Evolutionary conservation across 1,140 invertebrate genomes (phyloP).

Genomic region (Cepaea nemoralis): DNA sequence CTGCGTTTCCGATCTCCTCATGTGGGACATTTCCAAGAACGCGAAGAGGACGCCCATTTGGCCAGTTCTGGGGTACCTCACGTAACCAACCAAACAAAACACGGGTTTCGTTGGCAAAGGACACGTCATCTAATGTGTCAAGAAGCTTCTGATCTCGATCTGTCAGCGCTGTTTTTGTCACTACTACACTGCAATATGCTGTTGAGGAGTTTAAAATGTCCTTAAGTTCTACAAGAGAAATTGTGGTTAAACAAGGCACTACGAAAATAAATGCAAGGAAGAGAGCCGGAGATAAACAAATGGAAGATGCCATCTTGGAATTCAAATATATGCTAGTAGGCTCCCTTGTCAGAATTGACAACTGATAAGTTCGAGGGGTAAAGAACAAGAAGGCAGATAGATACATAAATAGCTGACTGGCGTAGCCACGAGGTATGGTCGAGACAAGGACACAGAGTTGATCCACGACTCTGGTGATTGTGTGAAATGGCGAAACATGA

Average conservation of each 20-base stretch:
- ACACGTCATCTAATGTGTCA: conserved; percentile 31
- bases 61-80: conserved; percentile 47
- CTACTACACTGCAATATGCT: conserved; percentile 31
- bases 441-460: no score
- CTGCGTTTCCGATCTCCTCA: neutral
- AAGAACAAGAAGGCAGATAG: no score
- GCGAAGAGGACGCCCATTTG: conserved; percentile 45
- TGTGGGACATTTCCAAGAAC: neutral
- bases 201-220: conserved; percentile 22
- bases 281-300: no score
- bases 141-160: conserved; percentile 1
- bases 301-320: no score
- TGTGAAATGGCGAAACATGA: no score
- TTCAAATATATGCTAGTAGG: no score
- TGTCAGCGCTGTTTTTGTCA: conserved; percentile 24
- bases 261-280: no score
- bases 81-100: conserved; percentile 45
- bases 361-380: no score
- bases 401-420: no score
- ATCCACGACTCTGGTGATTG: no score
- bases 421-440: no score
- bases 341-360: no score
- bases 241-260: neutral
- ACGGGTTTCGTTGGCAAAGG: conserved; percentile 43
- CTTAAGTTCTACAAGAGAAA: neutral